A percentile compares a stretch with the other conserved stretches of the same genome.
These are phyloP conservation scores for Chaetodon auriga DNA, from an alignment of 2,113 vertebrate genomes.

Conservation along the genomic window DNA sequence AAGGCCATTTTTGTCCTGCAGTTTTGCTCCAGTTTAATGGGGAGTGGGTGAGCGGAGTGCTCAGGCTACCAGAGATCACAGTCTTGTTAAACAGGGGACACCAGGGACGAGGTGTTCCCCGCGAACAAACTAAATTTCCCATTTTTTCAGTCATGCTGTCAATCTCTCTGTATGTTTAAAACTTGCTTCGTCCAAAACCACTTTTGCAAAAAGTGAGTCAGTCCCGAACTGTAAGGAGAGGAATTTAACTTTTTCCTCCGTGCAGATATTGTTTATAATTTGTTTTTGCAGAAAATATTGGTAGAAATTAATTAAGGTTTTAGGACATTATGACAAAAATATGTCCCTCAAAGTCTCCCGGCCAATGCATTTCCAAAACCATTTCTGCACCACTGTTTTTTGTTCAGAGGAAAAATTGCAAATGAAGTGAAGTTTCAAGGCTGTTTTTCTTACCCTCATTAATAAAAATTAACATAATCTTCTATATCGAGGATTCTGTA, in stretches of 20 bases:
- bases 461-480: not conserved
- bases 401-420: not conserved
- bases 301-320: not conserved
- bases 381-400: not conserved
- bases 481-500: not conserved
- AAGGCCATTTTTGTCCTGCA: constrained; percentile 57
- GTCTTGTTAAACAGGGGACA: not conserved
- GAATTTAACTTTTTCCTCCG: not conserved
- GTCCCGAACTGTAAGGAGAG: not conserved
- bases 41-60: constrained; percentile 55
- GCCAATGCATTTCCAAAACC: not conserved
- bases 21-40: constrained; percentile 58
- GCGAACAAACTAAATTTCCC: not conserved
- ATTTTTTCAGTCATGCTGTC: constrained; percentile 1
- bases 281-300: not conserved
- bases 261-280: too few species aligned
- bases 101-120: constrained; percentile 9
- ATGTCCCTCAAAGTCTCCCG: not conserved
- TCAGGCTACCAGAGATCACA: constrained; percentile 33
- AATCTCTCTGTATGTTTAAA: not conserved
- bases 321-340: not conserved
- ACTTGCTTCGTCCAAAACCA: not conserved
- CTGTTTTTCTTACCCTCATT: not conserved
- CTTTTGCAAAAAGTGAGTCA: not conserved
- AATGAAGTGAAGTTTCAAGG: not conserved